A percentile compares a stretch with the other conserved stretches of the same genome.
Conservation (phyloP, 2,113 vertebrate species). For the Atlantisia rogersi region DNA sequence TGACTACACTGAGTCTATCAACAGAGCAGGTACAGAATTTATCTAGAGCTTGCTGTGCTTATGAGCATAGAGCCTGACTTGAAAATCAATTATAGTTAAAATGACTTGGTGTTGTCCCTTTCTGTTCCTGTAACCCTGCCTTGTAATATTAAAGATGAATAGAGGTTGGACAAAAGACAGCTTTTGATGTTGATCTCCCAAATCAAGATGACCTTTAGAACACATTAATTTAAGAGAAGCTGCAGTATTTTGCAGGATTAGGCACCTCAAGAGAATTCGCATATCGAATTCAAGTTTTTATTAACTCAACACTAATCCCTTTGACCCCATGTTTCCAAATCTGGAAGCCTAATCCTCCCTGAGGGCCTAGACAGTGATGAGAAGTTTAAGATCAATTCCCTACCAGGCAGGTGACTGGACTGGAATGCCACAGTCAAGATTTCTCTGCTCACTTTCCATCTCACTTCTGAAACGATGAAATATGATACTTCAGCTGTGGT, state of each 20-base stretch:
- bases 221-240: not conserved
- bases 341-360: not conserved
- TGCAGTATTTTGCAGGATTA: not conserved
- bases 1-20: not conserved
- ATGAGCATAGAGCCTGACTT: not conserved
- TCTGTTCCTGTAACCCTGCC: not conserved
- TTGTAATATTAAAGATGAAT: not conserved
- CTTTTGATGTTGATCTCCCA: not conserved
- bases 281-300: not conserved
- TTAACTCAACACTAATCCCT: not conserved
- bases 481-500: not conserved
- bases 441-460: not conserved
- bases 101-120: not conserved
- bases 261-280: not conserved
- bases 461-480: not conserved
- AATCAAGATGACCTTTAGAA: not conserved
- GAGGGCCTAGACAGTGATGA: not conserved
- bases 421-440: not conserved
- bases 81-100: not conserved
- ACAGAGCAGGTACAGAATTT: not conserved
- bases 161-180: not conserved
- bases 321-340: not conserved
- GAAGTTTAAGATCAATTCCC: not conserved
- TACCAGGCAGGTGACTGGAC: not conserved
- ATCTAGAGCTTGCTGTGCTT: not conserved